Conservation (phyloP, 53 echinoderm and acorn worm genomes). For the Echinarachnius parma region DNA sequence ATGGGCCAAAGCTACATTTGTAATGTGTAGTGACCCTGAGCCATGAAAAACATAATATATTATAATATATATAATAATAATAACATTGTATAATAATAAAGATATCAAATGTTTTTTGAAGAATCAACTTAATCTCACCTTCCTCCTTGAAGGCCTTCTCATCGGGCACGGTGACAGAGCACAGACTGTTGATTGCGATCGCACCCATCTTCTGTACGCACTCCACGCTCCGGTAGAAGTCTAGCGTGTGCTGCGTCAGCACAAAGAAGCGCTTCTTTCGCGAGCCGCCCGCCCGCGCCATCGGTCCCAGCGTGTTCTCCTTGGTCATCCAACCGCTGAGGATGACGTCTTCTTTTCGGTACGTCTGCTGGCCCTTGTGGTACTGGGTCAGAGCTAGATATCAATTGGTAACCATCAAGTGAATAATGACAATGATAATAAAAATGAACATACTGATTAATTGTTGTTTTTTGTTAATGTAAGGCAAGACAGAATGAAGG, state of each 20-base stretch:
- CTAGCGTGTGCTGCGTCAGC: constrained; percentile 85
- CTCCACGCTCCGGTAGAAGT: constrained; percentile 88
- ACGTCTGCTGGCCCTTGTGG: constrained; percentile 82
- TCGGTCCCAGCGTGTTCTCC: constrained; percentile 75
- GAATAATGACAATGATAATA: too few species aligned
- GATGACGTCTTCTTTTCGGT: constrained; percentile 91
- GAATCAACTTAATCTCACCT: constrained; percentile 51
- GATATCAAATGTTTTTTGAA: too few species aligned
- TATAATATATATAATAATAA: too few species aligned
- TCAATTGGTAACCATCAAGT: too few species aligned
- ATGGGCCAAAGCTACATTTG: too few species aligned
- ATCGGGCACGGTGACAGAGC: constrained; percentile 92
- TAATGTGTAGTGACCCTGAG: too few species aligned
- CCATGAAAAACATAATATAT: too few species aligned
- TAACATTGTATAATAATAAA: too few species aligned
- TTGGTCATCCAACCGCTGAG: constrained; percentile 95
- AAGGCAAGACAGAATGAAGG: too few species aligned
- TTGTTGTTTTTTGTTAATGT: too few species aligned
- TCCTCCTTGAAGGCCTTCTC: constrained; percentile 90
- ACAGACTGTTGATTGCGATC: constrained; percentile 87
- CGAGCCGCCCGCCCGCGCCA: constrained; percentile 67
- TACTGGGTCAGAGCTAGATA: constrained; percentile 86
- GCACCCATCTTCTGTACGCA: constrained; percentile 91
- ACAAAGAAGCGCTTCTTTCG: constrained; percentile 97
- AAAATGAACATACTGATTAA: too few species aligned